A percentile compares a stretch with the other conserved stretches of the same genome.
Evolutionary conservation across 2,113 vertebrate species (phyloP).

Genomic region (Zeus faber): DNA sequence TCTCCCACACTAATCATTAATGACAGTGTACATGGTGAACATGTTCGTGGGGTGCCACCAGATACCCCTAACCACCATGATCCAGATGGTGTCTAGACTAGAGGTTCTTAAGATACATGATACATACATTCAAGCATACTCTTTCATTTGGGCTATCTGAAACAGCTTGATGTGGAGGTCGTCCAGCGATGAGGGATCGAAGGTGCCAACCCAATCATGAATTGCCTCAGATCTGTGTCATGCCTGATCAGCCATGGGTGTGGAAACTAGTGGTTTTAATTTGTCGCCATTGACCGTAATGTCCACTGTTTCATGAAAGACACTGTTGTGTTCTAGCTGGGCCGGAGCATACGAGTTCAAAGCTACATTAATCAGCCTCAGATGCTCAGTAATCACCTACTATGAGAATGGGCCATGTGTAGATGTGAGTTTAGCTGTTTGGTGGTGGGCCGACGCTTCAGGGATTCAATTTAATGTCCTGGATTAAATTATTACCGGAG

Average conservation of each 20-base stretch:
- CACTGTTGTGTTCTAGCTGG: conserved; percentile 34
- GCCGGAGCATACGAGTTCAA: conserved; percentile 35
- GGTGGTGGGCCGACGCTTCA: conserved; percentile 37
- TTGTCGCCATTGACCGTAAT: no score
- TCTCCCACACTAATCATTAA: conserved; percentile 23
- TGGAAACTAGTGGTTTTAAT: no score
- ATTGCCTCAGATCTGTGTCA: conserved; percentile 46
- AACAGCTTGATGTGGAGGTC: conserved; percentile 28
- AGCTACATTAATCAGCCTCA: conserved; percentile 54
- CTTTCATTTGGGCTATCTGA: no score
- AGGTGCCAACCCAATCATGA: background rate
- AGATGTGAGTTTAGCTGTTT: conserved; percentile 36
- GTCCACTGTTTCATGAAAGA: conserved; percentile 32
- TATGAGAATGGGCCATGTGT: conserved; percentile 52
- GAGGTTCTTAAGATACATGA: conserved; percentile 31
- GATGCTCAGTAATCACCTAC: conserved; percentile 49
- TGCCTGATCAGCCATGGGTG: no score
- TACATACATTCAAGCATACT: conserved; percentile 12
- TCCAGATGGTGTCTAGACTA: conserved; percentile 66
- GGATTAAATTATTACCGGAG: conserved; percentile 25
- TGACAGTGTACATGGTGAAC: conserved; percentile 24
- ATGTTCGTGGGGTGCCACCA: conserved; percentile 15
- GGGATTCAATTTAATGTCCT: no score
- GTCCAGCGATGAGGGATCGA: conserved; percentile 9
- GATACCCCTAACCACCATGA: conserved; percentile 28